Evolutionary conservation across 2,888 invertebrate genomes (phyloP).

Genomic region (Zonitis immaculata): DNA sequence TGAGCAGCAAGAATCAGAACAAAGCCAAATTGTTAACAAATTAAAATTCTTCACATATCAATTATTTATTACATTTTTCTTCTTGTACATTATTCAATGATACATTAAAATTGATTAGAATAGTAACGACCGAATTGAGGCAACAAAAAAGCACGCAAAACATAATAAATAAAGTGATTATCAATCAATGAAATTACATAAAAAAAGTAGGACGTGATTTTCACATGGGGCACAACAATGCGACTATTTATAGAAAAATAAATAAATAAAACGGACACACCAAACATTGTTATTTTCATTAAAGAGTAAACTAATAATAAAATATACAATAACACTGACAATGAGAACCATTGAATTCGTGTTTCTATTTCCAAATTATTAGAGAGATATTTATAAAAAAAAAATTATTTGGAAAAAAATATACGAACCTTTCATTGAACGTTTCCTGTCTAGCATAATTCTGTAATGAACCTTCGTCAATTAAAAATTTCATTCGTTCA

Average conservation of each 20-base stretch:
- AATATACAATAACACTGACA: slow-evolving; percentile 19
- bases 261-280: slow-evolving; percentile 37
- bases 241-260: slow-evolving; percentile 42
- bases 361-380: too few relatives aligned
- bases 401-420: too few relatives aligned
- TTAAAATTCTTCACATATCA: slow-evolving; percentile 6
- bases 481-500: slow-evolving; percentile 96
- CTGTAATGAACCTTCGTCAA: slow-evolving; percentile 97
- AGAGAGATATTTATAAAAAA: too few relatives aligned
- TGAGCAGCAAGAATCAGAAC: slow-evolving; percentile 68
- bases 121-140: slow-evolving; percentile 4
- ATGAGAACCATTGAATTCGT: too few relatives aligned
- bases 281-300: slow-evolving; percentile 27
- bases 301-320: slow-evolving; percentile 12
- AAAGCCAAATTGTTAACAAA: slow-evolving; percentile 35
- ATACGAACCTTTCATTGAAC: slow-evolving; percentile 90
- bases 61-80: slow-evolving; percentile 8
- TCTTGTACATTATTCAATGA: too few relatives aligned
- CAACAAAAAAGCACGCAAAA: slow-evolving; percentile 25
- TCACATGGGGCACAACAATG: slow-evolving; percentile 82
- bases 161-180: slow-evolving; percentile 29
- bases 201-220: slow-evolving; percentile 52
- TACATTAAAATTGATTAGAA: slow-evolving; percentile 2
- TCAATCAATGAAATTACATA: slow-evolving; percentile 38
- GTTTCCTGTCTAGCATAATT: slow-evolving; percentile 93